phyloP scores from a whole-genome alignment of 2,113 vertebrate species.

The Symphodus melops region DNA sequence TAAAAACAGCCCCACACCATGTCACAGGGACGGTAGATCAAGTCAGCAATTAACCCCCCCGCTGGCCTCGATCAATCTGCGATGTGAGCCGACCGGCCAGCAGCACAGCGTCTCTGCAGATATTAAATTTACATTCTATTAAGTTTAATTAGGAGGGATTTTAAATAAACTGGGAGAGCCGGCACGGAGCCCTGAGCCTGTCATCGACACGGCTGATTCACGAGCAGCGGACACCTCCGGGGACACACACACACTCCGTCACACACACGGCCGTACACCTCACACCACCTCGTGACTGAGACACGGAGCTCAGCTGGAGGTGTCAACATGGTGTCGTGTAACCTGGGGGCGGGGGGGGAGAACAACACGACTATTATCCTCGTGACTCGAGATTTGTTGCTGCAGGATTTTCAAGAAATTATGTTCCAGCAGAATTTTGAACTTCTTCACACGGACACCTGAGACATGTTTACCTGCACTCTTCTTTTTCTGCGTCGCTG shows the following conservation, averaged over 20 bases:
- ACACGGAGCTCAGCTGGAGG: not conserved
- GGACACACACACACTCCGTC: constrained; percentile 33
- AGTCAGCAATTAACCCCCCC: constrained; percentile 86
- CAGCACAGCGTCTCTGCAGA: constrained; percentile 77
- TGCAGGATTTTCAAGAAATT: no score
- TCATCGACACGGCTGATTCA: constrained; percentile 78
- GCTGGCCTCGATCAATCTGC: constrained; percentile 84
- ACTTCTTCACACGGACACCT: no score
- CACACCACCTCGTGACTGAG: constrained; percentile 26
- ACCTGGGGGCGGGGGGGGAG: not conserved
- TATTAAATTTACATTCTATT: constrained; percentile 90
- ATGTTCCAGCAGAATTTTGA: no score
- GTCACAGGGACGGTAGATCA: constrained; percentile 86
- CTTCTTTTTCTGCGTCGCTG: no score
- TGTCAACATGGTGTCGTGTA: constrained; percentile 3
- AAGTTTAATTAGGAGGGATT: constrained; percentile 88
- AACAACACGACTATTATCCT: no score
- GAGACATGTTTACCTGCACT: no score
- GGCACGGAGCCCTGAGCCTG: constrained; percentile 75
- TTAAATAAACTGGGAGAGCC: constrained; percentile 85
- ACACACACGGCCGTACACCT: constrained; percentile 25
- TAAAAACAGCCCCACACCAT: constrained; percentile 82
- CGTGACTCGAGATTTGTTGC: no score
- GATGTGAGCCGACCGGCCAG: constrained; percentile 73
- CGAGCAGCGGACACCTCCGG: constrained; percentile 42